These are phyloP conservation scores for Lanius ludovicianus DNA, from an alignment of 2,113 vertebrate species.

Conservation along the genomic window DNA sequence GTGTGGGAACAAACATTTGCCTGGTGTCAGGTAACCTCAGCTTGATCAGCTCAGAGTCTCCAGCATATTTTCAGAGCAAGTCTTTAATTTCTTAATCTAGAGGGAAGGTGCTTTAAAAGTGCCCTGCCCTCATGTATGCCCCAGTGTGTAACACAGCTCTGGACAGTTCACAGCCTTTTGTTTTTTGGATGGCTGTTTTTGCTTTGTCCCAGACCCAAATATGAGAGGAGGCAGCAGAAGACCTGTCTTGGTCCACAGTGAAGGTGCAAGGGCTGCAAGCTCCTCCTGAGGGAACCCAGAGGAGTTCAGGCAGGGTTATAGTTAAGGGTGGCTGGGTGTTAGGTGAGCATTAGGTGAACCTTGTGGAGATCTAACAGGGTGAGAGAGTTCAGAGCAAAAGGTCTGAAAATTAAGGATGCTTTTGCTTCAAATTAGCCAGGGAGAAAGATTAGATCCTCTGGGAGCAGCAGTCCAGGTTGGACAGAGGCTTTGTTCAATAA, in stretches of 20 bases:
- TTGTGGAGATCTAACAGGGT: neutral
- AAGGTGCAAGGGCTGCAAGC: neutral
- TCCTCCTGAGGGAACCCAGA: neutral
- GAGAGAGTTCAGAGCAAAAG: neutral
- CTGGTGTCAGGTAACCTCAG: neutral
- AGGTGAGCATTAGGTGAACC: neutral
- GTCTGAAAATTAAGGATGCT: neutral
- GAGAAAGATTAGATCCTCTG: neutral
- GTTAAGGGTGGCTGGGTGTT: neutral
- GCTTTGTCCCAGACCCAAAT: neutral
- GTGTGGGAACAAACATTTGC: neutral
- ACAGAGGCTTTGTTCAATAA: neutral
- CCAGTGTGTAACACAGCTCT: neutral
- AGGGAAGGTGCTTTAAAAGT: neutral
- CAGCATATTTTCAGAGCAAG: neutral
- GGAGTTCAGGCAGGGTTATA: neutral
- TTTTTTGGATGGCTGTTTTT: neutral
- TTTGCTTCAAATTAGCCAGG: neutral
- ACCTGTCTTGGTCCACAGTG: neutral
- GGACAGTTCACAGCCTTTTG: neutral
- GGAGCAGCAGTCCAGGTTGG: neutral
- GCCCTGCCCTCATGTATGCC: neutral
- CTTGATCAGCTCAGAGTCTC: neutral
- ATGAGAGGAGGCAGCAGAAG: neutral
- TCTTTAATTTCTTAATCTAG: neutral